Evolutionary conservation across 2,797 vertebrate species (phyloP).

Genomic region (Argya squamiceps): DNA sequence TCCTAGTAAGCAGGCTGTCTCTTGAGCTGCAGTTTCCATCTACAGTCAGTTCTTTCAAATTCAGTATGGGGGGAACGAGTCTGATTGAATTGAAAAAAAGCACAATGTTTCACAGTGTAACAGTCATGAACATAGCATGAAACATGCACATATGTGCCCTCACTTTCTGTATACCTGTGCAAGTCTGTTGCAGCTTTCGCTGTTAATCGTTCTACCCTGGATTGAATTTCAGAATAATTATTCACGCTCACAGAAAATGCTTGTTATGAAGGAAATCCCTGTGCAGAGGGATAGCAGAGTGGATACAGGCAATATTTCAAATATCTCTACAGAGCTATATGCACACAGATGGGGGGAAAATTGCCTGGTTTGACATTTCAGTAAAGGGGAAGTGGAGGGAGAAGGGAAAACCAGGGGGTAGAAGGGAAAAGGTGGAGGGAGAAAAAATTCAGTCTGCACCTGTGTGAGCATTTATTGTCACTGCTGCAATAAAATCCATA

Average conservation of each 20-base stretch:
- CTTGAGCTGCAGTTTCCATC: background rate
- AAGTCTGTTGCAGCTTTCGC: background rate
- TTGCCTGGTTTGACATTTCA: slow-evolving; percentile 21
- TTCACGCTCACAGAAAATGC: background rate
- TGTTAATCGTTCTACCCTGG: background rate
- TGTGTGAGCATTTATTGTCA: slow-evolving; percentile 72
- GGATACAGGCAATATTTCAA: background rate
- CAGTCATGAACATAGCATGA: background rate
- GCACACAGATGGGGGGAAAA: background rate
- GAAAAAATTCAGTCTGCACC: slow-evolving; percentile 45
- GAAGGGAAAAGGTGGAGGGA: background rate
- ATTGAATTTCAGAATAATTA: background rate
- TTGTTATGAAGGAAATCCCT: background rate
- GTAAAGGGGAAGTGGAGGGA: background rate
- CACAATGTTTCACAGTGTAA: background rate
- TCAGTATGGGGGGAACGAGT: background rate
- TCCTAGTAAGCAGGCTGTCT: background rate
- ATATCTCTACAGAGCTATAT: background rate
- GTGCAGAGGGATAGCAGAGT: background rate
- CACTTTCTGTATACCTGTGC: background rate
- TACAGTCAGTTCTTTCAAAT: slow-evolving; percentile 15
- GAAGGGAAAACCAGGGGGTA: background rate
- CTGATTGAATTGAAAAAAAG: background rate
- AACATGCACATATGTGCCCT: background rate
- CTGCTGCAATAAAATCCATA: slow-evolving; percentile 83